phyloP scores from a whole-genome alignment of 2,797 vertebrate genomes.

The Pangasius djambal region DNA sequence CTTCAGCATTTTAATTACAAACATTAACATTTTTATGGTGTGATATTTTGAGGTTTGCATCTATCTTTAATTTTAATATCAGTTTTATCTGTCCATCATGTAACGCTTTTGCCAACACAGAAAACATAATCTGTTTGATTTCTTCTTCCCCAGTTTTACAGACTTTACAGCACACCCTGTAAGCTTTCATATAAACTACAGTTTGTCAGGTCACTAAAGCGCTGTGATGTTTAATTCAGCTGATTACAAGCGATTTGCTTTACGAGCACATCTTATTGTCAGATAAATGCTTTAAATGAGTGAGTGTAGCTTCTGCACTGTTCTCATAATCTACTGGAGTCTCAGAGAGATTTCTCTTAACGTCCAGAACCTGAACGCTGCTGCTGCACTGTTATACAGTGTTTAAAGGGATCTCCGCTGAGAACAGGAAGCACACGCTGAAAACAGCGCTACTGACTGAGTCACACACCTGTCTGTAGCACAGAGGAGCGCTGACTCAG shows the following conservation, averaged over 20 bases:
- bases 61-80: not conserved
- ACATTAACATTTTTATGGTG: not conserved
- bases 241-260: not conserved
- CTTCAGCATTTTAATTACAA: not conserved
- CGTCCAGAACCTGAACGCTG: not conserved
- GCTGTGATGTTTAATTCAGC: not conserved
- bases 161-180: not conserved
- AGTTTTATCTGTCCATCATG: not conserved
- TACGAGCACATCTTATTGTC: not conserved
- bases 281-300: not conserved
- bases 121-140: not conserved
- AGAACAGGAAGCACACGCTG: not conserved
- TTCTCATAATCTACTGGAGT: not conserved
- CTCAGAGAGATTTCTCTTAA: not conserved
- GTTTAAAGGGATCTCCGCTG: not conserved
- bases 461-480: slow-evolving; percentile 7
- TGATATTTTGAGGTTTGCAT: not conserved
- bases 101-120: not conserved
- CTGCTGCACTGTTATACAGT: not conserved
- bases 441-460: not conserved
- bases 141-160: not conserved
- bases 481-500: slow-evolving; percentile 35
- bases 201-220: not conserved
- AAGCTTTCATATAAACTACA: not conserved
- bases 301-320: not conserved